These are phyloP conservation scores for Ursus arctos DNA, from an alignment of 2,113 vertebrate species.

Conservation along the genomic window DNA sequence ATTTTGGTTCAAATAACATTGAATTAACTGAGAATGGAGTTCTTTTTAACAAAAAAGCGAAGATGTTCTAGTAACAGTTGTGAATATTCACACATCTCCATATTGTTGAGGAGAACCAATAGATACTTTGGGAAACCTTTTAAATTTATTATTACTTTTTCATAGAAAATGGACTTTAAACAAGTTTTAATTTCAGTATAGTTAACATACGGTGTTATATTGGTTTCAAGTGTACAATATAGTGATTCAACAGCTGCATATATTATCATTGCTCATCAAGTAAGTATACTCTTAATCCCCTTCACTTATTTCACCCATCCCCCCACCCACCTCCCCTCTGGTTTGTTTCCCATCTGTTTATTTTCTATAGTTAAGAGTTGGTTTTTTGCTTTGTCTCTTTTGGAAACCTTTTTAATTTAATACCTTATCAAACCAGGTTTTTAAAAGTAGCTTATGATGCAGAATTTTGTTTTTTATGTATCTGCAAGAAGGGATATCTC, in stretches of 20 bases:
- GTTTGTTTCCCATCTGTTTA: neutral
- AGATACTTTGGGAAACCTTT: slow-evolving; percentile 21
- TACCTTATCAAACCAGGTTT: slow-evolving; percentile 12
- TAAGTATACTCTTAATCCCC: neutral
- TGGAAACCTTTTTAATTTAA: neutral
- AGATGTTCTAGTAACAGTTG: neutral
- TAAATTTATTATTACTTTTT: neutral
- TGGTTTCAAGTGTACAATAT: neutral
- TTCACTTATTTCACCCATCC: neutral
- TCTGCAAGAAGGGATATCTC: neutral
- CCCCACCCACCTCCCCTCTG: neutral
- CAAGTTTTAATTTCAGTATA: neutral
- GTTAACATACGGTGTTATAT: neutral
- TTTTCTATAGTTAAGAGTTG: neutral
- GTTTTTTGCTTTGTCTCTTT: neutral
- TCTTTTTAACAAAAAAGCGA: neutral
- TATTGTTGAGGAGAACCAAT: neutral
- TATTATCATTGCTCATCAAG: neutral
- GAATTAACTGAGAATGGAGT: neutral
- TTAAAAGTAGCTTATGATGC: neutral
- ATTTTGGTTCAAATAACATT: slow-evolving; percentile 18
- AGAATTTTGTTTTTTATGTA: slow-evolving; percentile 5
- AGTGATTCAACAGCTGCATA: neutral
- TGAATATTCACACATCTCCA: neutral
- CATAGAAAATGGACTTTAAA: neutral